Evolutionary conservation across 2,888 invertebrate genomes (phyloP).

Genomic region (Stenodema calcarata): DNA sequence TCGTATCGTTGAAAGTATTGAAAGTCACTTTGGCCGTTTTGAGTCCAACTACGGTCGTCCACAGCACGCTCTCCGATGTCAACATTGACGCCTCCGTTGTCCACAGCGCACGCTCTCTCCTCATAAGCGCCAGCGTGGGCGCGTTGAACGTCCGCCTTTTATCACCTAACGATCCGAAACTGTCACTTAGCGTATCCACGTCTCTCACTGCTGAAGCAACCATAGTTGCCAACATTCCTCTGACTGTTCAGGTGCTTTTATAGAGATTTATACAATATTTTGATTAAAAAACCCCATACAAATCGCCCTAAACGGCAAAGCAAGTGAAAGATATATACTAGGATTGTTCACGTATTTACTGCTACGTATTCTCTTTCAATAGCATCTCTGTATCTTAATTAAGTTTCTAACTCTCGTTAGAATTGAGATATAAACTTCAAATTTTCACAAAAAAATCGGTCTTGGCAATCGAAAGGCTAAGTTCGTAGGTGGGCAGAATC

Average conservation of each 20-base stretch:
- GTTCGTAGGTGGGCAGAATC: too few relatives aligned
- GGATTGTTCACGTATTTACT: too few relatives aligned
- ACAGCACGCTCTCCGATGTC: slow-evolving; percentile 74
- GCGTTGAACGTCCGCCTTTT: slow-evolving; percentile 69
- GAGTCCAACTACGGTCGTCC: slow-evolving; percentile 72
- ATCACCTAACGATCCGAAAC: slow-evolving; percentile 63
- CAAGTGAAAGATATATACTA: too few relatives aligned
- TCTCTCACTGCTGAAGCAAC: slow-evolving; percentile 75
- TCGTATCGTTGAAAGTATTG: slow-evolving; percentile 84
- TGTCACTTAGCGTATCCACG: slow-evolving; percentile 68
- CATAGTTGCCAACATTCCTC: slow-evolving; percentile 79
- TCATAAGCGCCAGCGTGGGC: slow-evolving; percentile 75
- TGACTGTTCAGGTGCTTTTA: slow-evolving; percentile 79
- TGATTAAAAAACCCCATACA: too few relatives aligned
- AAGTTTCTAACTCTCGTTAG: too few relatives aligned
- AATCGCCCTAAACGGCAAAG: too few relatives aligned
- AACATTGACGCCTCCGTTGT: slow-evolving; percentile 74
- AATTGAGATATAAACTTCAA: too few relatives aligned
- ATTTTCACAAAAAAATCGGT: too few relatives aligned
- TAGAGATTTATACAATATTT: too few relatives aligned
- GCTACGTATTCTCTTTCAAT: too few relatives aligned
- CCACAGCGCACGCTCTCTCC: slow-evolving; percentile 72
- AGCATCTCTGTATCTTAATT: too few relatives aligned
- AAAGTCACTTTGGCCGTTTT: slow-evolving; percentile 71
- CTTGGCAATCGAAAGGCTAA: too few relatives aligned